These are phyloP conservation scores for Staurois parvus DNA, from an alignment of 2,797 vertebrate species.

Conservation along the genomic window DNA sequence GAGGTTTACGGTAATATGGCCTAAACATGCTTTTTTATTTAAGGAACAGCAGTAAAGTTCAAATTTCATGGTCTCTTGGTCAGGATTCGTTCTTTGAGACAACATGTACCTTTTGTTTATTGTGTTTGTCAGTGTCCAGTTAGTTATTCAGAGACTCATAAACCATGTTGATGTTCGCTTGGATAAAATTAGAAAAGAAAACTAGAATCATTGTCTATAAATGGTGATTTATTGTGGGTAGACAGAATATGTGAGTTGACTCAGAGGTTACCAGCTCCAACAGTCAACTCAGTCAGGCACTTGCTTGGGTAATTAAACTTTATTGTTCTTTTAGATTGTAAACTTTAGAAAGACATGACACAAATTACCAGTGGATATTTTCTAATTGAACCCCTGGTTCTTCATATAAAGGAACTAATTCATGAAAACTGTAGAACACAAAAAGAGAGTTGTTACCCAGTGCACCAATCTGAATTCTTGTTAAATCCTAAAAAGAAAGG, in stretches of 20 bases:
- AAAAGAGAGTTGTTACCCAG: neutral
- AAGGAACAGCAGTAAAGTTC: neutral
- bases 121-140: neutral
- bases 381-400: neutral
- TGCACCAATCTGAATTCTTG: neutral
- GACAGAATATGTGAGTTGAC: conserved; percentile 2
- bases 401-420: neutral
- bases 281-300: neutral
- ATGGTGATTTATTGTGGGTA: neutral
- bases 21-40: neutral
- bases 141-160: neutral
- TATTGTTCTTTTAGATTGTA: neutral
- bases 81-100: neutral
- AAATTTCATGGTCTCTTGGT: neutral
- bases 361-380: neutral
- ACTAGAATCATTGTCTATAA: neutral
- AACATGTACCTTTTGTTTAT: neutral
- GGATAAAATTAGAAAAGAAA: neutral
- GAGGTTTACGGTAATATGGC: neutral
- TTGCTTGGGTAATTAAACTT: neutral
- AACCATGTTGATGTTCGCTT: neutral
- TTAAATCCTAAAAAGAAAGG: neutral
- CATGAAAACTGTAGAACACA: neutral
- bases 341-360: neutral
- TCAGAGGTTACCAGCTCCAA: neutral